Evolutionary conservation across 2,888 invertebrate species (phyloP).

Genomic region (Macrosiphum euphorbiae): DNA sequence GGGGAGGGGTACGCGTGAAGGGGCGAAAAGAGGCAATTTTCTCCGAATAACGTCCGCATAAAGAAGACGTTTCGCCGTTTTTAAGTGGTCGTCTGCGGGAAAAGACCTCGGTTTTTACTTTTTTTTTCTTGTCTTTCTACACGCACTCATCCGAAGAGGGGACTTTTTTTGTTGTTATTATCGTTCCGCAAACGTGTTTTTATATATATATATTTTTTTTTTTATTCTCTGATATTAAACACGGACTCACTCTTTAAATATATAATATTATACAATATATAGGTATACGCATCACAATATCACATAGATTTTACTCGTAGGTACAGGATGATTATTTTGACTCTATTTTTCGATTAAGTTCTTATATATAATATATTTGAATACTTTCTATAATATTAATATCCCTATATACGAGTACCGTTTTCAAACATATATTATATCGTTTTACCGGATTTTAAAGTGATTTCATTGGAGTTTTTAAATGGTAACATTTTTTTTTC

Average conservation of each 20-base stretch:
- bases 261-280: not conserved
- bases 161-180: constrained; percentile 22
- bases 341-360: not conserved
- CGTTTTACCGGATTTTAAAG: not conserved
- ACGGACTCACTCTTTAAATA: not conserved
- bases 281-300: not conserved
- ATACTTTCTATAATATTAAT: not conserved
- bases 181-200: not conserved
- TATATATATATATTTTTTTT: not conserved
- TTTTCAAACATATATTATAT: not conserved
- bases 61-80: constrained; percentile 54
- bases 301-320: not conserved
- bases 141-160: not conserved
- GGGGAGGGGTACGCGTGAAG: not conserved
- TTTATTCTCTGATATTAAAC: constrained; percentile 42
- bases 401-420: not conserved
- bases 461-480: too few species aligned
- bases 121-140: not conserved
- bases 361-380: not conserved
- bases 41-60: constrained; percentile 29
- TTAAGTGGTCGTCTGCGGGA: constrained; percentile 57
- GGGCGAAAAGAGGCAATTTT: constrained; percentile 48
- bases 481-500: not conserved
- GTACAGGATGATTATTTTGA: not conserved
- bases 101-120: constrained; percentile 27